Percentiles rank a stretch among this genome's conserved stretches.
These are phyloP conservation scores for Apaloderma vittatum DNA, from an alignment of 2,113 vertebrate species.

Conservation along the genomic window DNA sequence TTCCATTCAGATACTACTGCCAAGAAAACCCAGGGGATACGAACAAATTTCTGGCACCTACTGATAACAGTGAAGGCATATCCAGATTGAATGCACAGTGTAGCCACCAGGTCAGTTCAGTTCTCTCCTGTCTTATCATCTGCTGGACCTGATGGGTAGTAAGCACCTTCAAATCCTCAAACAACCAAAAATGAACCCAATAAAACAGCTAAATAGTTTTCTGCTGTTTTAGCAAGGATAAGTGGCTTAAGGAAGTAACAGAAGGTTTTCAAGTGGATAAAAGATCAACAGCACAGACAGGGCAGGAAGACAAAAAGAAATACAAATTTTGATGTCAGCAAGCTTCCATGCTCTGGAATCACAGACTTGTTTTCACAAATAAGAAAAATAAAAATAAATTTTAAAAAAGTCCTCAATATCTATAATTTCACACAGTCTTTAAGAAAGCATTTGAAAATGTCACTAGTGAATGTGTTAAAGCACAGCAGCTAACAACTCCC, in stretches of 20 bases:
- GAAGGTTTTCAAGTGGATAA: neutral
- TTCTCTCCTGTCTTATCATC: too few relatives aligned
- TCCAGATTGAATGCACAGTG: neutral
- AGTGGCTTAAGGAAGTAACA: neutral
- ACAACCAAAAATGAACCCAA: neutral
- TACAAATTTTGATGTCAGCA: neutral
- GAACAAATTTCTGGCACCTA: neutral
- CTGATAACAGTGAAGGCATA: neutral
- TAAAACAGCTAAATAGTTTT: neutral
- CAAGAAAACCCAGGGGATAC: neutral
- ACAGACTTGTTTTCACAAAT: neutral
- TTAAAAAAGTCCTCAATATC: neutral
- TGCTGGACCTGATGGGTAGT: neutral
- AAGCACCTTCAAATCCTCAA: neutral
- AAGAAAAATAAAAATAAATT: neutral
- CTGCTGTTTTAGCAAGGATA: neutral
- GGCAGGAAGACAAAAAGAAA: neutral
- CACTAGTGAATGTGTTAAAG: neutral
- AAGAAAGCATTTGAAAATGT: neutral
- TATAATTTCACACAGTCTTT: neutral
- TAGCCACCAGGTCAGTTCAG: neutral
- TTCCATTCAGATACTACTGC: neutral
- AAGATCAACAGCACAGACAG: neutral
- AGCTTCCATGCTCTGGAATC: neutral
- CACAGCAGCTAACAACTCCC: neutral